Percentiles rank a stretch among this genome's conserved stretches.
phyloP scores from a whole-genome alignment of 2,113 vertebrate species.

The Mixornis gularis region DNA sequence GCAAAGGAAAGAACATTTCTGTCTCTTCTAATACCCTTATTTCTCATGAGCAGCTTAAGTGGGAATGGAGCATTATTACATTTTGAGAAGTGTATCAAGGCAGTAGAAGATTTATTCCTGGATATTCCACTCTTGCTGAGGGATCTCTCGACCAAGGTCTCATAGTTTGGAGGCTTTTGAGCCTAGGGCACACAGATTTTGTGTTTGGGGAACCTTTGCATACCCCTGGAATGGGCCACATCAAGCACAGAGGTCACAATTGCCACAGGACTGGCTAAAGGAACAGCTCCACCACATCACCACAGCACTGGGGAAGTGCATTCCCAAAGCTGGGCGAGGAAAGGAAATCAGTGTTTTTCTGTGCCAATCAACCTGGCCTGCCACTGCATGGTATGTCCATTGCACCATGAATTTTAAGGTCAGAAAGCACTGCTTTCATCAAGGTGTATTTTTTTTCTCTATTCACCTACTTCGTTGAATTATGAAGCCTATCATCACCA shows the following conservation, averaged over 20 bases:
- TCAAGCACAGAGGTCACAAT: background rate
- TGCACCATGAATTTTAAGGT: background rate
- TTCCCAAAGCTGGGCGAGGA: background rate
- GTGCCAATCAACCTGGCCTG: background rate
- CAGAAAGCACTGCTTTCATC: background rate
- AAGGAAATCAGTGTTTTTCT: background rate
- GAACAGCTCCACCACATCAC: background rate
- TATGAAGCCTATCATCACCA: background rate
- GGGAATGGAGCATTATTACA: background rate
- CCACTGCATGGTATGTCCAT: background rate
- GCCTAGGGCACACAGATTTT: background rate
- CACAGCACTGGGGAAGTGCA: background rate
- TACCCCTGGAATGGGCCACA: rapidly evolving
- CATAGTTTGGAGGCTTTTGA: rapidly evolving
- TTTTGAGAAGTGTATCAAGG: background rate
- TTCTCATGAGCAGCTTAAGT: background rate
- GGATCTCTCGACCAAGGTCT: background rate
- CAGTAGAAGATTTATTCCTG: background rate
- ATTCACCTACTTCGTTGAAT: background rate
- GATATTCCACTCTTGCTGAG: background rate
- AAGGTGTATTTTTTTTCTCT: background rate
- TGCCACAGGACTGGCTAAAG: rapidly evolving
- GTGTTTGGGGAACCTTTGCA: background rate
- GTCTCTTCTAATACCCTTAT: background rate
- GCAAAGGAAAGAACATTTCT: background rate